Evolutionary conservation across 2,797 vertebrate genomes (phyloP).

Genomic region (Limosa lapponica): DNA sequence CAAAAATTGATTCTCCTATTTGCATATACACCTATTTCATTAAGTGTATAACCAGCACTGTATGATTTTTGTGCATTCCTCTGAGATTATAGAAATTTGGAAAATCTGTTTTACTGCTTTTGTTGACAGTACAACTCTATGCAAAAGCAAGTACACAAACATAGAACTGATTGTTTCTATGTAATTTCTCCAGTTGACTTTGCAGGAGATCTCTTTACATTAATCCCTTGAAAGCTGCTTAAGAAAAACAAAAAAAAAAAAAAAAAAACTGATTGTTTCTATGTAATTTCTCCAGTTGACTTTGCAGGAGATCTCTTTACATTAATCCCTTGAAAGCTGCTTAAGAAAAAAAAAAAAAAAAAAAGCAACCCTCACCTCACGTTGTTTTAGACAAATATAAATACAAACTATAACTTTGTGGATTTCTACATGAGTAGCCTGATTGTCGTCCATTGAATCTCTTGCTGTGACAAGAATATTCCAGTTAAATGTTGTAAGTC

Average conservation of each 20-base stretch:
- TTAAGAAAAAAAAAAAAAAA: not conserved
- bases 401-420: not conserved
- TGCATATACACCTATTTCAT: not conserved
- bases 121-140: not conserved
- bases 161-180: not conserved
- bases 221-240: conserved; percentile 5
- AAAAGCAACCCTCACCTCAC: not conserved
- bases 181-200: not conserved
- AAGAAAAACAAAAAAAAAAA: not conserved
- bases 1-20: not conserved
- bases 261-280: not conserved
- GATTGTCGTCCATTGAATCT: not conserved
- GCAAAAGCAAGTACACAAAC: not conserved
- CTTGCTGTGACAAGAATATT: not conserved
- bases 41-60: not conserved
- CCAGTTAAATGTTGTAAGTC: not conserved
- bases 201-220: not conserved
- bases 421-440: not conserved
- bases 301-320: not conserved
- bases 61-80: not conserved
- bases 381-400: not conserved
- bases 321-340: not conserved
- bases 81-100: not conserved
- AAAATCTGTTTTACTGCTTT: not conserved
- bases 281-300: not conserved